These are phyloP conservation scores for Leptodactylus fallax DNA, from an alignment of 2,797 vertebrate genomes.

Conservation along the genomic window DNA sequence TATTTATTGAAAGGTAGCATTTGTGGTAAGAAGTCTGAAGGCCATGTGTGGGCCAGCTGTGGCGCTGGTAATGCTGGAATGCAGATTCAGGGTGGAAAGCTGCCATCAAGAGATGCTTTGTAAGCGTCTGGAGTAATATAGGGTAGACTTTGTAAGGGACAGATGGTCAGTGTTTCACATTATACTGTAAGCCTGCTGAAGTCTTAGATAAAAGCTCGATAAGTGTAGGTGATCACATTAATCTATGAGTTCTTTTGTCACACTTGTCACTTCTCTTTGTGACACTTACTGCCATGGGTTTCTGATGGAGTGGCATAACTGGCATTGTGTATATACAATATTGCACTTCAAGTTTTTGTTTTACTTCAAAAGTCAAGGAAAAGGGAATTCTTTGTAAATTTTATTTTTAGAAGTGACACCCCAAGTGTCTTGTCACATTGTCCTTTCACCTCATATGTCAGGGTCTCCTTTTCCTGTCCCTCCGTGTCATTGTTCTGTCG, in stretches of 20 bases:
- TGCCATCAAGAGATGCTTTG: not conserved
- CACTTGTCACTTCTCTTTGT: not conserved
- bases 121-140: conserved; percentile 7
- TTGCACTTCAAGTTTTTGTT: too few relatives aligned
- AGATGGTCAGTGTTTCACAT: not conserved
- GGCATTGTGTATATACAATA: too few relatives aligned
- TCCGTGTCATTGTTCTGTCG: not conserved
- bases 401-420: not conserved
- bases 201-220: not conserved
- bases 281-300: not conserved
- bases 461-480: not conserved
- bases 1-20: not conserved
- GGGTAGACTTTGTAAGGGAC: not conserved
- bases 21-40: not conserved
- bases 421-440: not conserved
- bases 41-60: not conserved
- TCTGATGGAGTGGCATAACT: too few relatives aligned
- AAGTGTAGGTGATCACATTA: too few relatives aligned
- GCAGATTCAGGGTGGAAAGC: conserved; percentile 3
- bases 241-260: not conserved
- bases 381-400: too few relatives aligned
- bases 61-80: conserved; percentile 3
- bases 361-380: too few relatives aligned
- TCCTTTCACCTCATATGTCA: not conserved
- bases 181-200: not conserved